Evolutionary conservation across 2,113 vertebrate species (phyloP).

Genomic region (Desmodus rotundus): DNA sequence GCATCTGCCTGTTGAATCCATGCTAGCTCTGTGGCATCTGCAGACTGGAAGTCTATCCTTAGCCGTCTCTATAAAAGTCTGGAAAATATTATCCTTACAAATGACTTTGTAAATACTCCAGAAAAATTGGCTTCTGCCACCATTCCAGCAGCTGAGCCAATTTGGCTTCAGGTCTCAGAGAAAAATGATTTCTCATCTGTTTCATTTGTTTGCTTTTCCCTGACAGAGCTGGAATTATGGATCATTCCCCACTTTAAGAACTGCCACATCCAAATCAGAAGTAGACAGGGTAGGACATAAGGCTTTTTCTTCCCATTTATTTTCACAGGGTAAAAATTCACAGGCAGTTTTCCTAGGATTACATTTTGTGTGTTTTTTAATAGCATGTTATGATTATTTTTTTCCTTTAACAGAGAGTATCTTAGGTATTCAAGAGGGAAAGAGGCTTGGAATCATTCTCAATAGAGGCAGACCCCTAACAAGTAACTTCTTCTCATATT

Average conservation of each 20-base stretch:
- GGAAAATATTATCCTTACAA: conserved; percentile 63
- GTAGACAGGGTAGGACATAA: not conserved
- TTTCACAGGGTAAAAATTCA: not conserved
- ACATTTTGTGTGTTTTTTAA: conserved; percentile 1
- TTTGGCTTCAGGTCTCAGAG: conserved; percentile 59
- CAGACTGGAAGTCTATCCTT: not conserved
- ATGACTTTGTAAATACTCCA: conserved; percentile 50
- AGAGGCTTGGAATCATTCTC: not conserved
- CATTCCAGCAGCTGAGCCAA: conserved; percentile 45
- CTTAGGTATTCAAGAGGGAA: not conserved
- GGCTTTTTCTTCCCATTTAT: not conserved
- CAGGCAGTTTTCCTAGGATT: conserved; percentile 25
- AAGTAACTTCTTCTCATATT: not conserved
- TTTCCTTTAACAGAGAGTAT: not conserved
- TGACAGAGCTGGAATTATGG: conserved; percentile 52
- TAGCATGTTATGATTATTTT: not conserved
- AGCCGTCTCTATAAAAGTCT: conserved; percentile 16
- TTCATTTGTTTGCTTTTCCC: conserved; percentile 63
- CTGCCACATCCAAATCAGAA: conserved; percentile 46
- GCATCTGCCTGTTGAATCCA: not conserved
- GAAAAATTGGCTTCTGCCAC: conserved; percentile 56
- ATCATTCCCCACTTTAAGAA: conserved; percentile 16
- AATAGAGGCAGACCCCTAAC: not conserved
- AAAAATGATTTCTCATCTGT: conserved; percentile 64
- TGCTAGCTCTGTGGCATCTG: not conserved